Percentiles rank a stretch among this genome's conserved stretches.
Conservation (phyloP, 2,888 invertebrate genomes). For the Aphrophora alni region DNA sequence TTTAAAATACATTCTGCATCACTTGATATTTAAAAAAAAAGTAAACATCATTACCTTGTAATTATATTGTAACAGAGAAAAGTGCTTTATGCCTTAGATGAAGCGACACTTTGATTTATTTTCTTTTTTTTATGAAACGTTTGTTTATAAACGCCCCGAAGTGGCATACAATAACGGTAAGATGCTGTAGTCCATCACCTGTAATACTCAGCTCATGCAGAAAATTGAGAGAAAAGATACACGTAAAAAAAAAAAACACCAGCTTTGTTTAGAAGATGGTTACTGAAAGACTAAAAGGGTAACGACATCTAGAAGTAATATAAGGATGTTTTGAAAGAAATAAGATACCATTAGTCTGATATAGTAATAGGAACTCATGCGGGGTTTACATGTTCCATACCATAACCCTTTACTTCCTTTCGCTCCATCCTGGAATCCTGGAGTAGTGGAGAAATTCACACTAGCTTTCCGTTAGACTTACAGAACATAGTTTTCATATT, state of each 20-base stretch:
- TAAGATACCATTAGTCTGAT: not conserved
- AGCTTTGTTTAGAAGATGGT: not conserved
- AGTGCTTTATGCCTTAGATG: conserved; percentile 21
- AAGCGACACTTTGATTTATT: conserved; percentile 29
- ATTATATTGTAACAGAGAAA: conserved; percentile 27
- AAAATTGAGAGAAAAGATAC: conserved; percentile 10
- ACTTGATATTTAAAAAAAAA: not conserved
- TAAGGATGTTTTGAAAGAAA: not conserved
- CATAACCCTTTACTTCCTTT: not conserved
- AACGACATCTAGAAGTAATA: not conserved
- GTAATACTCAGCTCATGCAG: conserved; percentile 15
- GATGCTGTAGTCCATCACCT: conserved; percentile 58
- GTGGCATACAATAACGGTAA: conserved; percentile 70
- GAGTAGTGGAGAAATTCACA: not conserved
- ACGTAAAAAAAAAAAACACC: conserved; percentile 14
- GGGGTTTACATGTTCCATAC: not conserved
- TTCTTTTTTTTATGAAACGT: conserved; percentile 24
- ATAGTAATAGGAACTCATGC: not conserved
- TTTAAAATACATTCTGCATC: conserved; percentile 12
- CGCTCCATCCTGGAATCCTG: not conserved
- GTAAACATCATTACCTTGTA: not conserved
- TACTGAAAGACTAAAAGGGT: conserved; percentile 7
- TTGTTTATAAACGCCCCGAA: conserved; percentile 10
- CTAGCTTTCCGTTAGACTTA: not conserved
- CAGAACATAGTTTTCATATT: not conserved